Evolutionary conservation across 2,797 vertebrate genomes (phyloP), one percentile per base, ranked within the genome.

Genomic region (Falco naumanni): DNA sequence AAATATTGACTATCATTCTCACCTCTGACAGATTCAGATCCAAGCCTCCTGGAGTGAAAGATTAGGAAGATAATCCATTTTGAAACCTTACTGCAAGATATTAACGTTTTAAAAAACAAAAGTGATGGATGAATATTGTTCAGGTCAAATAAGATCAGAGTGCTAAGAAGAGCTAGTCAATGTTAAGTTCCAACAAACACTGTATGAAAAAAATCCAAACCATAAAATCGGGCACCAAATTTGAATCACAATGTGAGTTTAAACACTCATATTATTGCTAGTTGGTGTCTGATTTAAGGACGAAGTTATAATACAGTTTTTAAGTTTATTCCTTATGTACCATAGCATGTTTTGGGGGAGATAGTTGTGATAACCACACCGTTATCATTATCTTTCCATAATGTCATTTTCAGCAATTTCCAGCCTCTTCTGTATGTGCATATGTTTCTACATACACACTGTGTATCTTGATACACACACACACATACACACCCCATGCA

Each of bases 41-140:
- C 39, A 56, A 66, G 61, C 29, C 85, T 95, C 79, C 79, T 77
- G 57, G 50, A 91, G 83, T 92, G 85, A 96, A 91, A 93, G 90
- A 97, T 95, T 90, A 94, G 72, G 37, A 90, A 84, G 47, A 53
- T 95, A 95, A 97, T 90, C 77, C 57, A 88, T 74, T 95, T 41
- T 92, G 96, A 96, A 93, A 69, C 69, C 50, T 75, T 90, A 53
- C 65, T 95, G 41, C 53, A 90, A 94, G 72, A 88, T 90, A 94
- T 86, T 94, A 93, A 94, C 93, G 77, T 61, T 93, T 95, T 93
- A 89, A 93, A 93, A 96, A 95, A 76, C 91, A 91, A 78, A 95
- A 90, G 65, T 84, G 91, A 95, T 95, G 79, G 79, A 95, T 95
- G 63, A 94, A 88, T 95, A 96, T 88, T 88, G 81, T 84, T 84